Conservation (phyloP, 2,888 invertebrate species). For the Dugesia japonica region DNA sequence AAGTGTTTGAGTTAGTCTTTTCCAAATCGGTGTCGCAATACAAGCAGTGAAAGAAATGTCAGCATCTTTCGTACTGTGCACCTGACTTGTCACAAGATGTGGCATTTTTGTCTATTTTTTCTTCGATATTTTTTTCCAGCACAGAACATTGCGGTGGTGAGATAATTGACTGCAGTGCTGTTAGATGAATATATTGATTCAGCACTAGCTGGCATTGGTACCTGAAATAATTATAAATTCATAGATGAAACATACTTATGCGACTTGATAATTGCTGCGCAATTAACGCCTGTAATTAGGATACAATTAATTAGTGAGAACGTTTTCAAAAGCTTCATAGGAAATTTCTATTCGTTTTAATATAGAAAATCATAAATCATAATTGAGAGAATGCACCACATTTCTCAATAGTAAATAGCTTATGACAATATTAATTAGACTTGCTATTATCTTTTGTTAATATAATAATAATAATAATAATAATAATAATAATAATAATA, state of each 20-base stretch:
- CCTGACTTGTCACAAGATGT: conserved; percentile 13
- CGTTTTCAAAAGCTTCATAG: not conserved
- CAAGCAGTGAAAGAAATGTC: conserved; percentile 20
- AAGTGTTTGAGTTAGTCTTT: not conserved
- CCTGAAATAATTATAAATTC: not conserved
- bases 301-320: not conserved
- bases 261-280: not conserved
- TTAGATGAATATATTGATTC: not conserved
- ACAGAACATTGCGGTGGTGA: not conserved
- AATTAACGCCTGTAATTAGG: conserved; percentile 5
- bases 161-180: conserved; percentile 6
- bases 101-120: conserved; percentile 16
- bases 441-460: too few relatives aligned
- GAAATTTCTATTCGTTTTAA: not conserved
- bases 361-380: not conserved
- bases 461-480: too few relatives aligned
- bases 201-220: not conserved
- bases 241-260: not conserved
- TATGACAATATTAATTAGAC: too few relatives aligned
- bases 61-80: conserved; percentile 16
- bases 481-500: too few relatives aligned
- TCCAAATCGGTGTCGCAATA: not conserved
- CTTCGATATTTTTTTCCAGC: not conserved
- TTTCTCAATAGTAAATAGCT: too few relatives aligned
- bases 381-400: too few relatives aligned